Base-by-base conservation (phyloP, 1,140 invertebrate genomes). In the Papilio glaucus region DNA sequence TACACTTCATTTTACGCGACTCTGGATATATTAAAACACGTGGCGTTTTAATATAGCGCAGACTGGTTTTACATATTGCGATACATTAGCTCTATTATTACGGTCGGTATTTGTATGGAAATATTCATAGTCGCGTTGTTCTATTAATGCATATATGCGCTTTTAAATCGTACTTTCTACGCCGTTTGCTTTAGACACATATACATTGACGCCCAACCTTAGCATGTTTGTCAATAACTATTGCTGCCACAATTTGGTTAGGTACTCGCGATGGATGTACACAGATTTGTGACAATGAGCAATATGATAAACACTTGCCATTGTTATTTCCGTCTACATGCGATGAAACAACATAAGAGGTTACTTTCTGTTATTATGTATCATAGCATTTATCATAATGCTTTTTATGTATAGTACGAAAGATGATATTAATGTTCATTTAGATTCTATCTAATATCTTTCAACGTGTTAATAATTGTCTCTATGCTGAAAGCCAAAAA, bases 31-130 rank as follows among this genome's bases (percentile, higher is more conserved):
- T 57, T 24, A 57, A 57, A 57, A 57, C 49, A 24, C 21, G 49
- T 24, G 49, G 49, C 49, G 49, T 57, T 57, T 57, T 57, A 57
- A 57, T 57, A 57, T 24, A 57, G 9, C 49, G 10, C 9, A 24
- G 49, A 57, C 21, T 57, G 21, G 49, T 57, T 57, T 57, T n/a
- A n/a, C 49, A 24, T 57, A 57, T 26, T 57, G 21, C 21, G 9
- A 57, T 57, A 57, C 21, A 26, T 57, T 57, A 18, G 10, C 49
- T 57, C 4, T 57, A 57, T 26, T 57, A 57, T 12, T 57, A 21
- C 49, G 49, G 49, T 57, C 21, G 49, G 10, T 57, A 26, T 57
- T 57, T 57, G 49, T 57, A 57, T 21, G 49, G 18, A 57, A 53
- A 57, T 57, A 57, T 57, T 57, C 49, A 18, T 57, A 57, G 21